These are phyloP conservation scores for Pollicipes pollicipes DNA, from an alignment of 1,140 invertebrate species.

Conservation along the genomic window DNA sequence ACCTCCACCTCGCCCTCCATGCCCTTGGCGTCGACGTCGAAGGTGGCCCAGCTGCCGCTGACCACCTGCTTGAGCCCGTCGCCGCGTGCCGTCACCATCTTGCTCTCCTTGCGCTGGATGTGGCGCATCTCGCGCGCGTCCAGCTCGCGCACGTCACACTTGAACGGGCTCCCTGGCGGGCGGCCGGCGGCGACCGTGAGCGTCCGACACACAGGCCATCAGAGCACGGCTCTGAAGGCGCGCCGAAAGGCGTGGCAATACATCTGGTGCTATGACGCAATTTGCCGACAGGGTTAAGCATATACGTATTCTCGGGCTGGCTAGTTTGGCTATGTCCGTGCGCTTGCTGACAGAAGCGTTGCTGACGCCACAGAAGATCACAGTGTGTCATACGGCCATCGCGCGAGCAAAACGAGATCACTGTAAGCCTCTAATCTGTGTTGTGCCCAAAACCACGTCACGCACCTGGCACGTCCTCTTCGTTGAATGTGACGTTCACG, in stretches of 20 bases:
- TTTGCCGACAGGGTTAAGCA: too few species aligned
- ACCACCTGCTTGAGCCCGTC: constrained; percentile 37
- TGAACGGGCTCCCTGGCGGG: constrained; percentile 64
- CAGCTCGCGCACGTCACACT: constrained; percentile 37
- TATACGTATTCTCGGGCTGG: too few species aligned
- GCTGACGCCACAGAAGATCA: too few species aligned
- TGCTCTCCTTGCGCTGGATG: constrained; percentile 23
- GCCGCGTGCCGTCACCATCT: constrained; percentile 24
- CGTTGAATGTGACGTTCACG: constrained; percentile 93
- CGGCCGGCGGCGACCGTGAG: constrained; percentile 13
- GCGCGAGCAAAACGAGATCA: too few species aligned
- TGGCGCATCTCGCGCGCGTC: constrained; percentile 25
- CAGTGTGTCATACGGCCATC: too few species aligned
- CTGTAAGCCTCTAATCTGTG: too few species aligned
- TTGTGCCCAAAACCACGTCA: too few species aligned
- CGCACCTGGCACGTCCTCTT: constrained; percentile 62
- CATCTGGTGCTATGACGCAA: too few species aligned
- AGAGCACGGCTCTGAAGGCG: background rate
- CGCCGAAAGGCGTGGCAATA: too few species aligned
- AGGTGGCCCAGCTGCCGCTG: constrained; percentile 36
- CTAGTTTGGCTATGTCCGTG: too few species aligned
- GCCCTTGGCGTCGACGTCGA: constrained; percentile 38
- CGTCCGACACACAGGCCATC: background rate
- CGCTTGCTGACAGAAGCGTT: too few species aligned
- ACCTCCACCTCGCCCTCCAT: constrained; percentile 26